Base-by-base conservation (phyloP, 2,888 invertebrate genomes). In the Agrilus cyanescens region DNA sequence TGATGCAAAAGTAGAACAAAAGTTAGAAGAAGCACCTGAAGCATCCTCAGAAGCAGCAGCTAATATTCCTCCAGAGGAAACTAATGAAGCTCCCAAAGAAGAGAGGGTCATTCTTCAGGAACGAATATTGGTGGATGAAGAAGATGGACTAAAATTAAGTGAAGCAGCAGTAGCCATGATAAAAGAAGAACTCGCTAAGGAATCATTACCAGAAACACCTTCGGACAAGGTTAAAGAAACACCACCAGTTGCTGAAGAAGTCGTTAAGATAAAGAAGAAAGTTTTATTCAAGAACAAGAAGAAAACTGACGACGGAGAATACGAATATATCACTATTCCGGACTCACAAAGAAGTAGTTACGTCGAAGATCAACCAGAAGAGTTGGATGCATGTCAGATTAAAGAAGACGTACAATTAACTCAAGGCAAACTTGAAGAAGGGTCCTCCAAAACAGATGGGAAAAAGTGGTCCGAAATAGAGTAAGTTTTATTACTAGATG, bases 401-500 rank as follows among this genome's bases (percentile, higher is more conserved):
- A 55, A 56, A 33, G 56, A 56, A 46, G 54, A 54, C 35, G 53
- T 56, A 2, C 44, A 52, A 41, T 48, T 53, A 13, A 48, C 41
- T 35, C 41, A 40, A 2, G 44, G 43, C 4, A 25, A 25, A 25
- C 25, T 10, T 10, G 25, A 25, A 25, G 25, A 25, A 25, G 25
- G 25, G 15, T 36, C 37, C 12, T 25, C 38, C 13, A 46, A 46
- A 33, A 34, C 38, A 12, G 46, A 49, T 14, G 41, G 42, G 14
- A 49, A 49, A 33, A 61, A 62, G 60, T 66, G 66, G 66, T 67
- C 66, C 48, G 63, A 62, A 61, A 53, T 57, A 57, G 61, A 58
- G 68, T 68, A 57, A 62, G 66, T 54, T 39, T 14, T 15, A 30
- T 10, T 4, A 18, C 12, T 29, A 10, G 31, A 31, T 39, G 31